Base-by-base conservation (phyloP, 2,113 vertebrate genomes). In the Brienomyrus brachyistius region DNA sequence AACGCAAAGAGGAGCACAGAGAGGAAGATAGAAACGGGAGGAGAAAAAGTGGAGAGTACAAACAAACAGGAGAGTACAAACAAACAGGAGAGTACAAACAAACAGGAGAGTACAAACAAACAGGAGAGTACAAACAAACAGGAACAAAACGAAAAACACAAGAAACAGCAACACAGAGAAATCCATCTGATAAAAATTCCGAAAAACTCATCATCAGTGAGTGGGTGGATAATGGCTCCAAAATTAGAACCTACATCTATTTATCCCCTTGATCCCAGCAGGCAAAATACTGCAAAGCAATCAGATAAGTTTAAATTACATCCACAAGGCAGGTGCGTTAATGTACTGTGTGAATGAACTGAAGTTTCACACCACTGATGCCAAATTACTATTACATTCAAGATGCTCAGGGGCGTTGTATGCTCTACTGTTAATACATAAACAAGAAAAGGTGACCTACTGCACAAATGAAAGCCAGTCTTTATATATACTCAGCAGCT, bases 281-380 rank as follows among this genome's bases (percentile, higher is more conserved):
- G 74, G 31, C 74, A 80, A 80, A 80, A 80, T 43, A 80, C 35
- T 80, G 31, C 74, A 80, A 80, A 40, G 31, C 35, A 43, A 80
- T 80, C 74, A 80, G 74, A 80, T 80, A 80, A 80, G 31, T 80
- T 80, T 80, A 80, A 80, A 80, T 80, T 80, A 8, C 74, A 40
- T 80, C 35, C 74, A 80, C 35, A 80, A 80, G 74, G 35, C 35
- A 80, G 74, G 74, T 80, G 35, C 6, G 31, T 80, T 80, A 40
- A 80, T 80, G 35, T 80, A 80, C 74, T 43, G 74, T 80, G 74
- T 40, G 74, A 80, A 80, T 80, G 74, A 80, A 43, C 74, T 80
- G 31, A 40, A 80, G 74, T 80, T 80, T 80, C 74, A 80, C 74
- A 80, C 74, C 74, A 19, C 5, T 80, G 74, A 80, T 80, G 74